Percentiles rank a stretch among this genome's conserved stretches.
phyloP scores from a whole-genome alignment of 2,888 invertebrate genomes.

The Argyresthia albistria region DNA sequence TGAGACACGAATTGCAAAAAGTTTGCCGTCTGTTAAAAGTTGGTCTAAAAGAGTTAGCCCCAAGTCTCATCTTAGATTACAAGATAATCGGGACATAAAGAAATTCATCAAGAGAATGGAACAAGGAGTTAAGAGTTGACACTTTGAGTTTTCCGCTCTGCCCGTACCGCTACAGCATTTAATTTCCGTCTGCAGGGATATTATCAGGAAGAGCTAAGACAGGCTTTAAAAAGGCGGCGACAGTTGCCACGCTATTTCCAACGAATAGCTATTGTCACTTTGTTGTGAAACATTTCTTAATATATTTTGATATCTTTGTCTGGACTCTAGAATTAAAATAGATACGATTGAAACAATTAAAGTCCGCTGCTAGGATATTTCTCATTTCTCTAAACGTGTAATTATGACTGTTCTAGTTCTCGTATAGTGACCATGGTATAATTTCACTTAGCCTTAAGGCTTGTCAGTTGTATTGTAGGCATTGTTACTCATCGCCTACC shows the following conservation, averaged over 20 bases:
- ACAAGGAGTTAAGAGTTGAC: conserved; percentile 34
- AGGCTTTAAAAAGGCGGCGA: conserved; percentile 31
- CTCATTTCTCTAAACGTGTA: conserved; percentile 13
- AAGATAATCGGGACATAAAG: conserved; percentile 33
- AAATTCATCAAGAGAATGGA: conserved; percentile 36
- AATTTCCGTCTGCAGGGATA: conserved; percentile 50
- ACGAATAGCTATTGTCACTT: conserved; percentile 17
- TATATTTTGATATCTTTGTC: too few relatives aligned
- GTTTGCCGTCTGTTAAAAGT: conserved; percentile 12
- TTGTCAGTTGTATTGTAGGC: conserved; percentile 15
- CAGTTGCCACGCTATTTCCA: conserved; percentile 20
- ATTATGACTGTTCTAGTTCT: conserved; percentile 16
- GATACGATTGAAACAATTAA: too few relatives aligned
- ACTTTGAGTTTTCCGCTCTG: conserved; percentile 52
- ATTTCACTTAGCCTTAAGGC: conserved; percentile 20
- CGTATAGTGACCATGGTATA: conserved; percentile 15
- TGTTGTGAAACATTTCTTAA: too few relatives aligned
- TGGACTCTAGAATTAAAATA: too few relatives aligned
- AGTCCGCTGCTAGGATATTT: not conserved
- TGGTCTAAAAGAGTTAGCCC: conserved; percentile 22
- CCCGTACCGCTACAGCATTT: conserved; percentile 44
- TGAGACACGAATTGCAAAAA: conserved; percentile 19
- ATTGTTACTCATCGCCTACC: conserved; percentile 20
- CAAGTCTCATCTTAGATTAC: conserved; percentile 32
- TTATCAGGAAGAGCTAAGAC: conserved; percentile 49